Evolutionary conservation across 2,888 invertebrate genomes (phyloP).

Genomic region (Ochropacha duplaris): DNA sequence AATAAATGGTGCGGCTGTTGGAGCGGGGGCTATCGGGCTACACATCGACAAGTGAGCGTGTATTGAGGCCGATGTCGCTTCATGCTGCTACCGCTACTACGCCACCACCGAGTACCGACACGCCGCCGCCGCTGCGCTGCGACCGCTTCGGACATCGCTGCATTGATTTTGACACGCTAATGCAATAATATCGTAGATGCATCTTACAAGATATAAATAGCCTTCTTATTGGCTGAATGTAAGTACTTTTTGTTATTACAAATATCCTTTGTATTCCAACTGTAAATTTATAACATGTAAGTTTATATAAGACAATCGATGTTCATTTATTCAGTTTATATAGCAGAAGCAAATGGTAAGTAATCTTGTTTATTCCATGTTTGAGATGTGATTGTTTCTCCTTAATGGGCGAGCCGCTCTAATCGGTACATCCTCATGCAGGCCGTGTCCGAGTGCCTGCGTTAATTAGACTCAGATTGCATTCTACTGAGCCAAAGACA

Average conservation of each 20-base stretch:
- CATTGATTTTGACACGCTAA: slow-evolving; percentile 46
- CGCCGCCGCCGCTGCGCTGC: slow-evolving; percentile 9
- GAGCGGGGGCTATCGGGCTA: slow-evolving; percentile 66
- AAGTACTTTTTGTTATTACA: too few relatives aligned
- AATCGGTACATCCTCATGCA: slow-evolving; percentile 75
- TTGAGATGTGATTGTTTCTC: slow-evolving; percentile 78
- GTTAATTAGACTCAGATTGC: slow-evolving; percentile 76
- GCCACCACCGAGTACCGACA: slow-evolving; percentile 7
- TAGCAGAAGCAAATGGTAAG: slow-evolving; percentile 34
- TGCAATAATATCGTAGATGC: slow-evolving; percentile 32
- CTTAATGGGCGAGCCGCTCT: slow-evolving; percentile 70
- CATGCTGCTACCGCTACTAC: slow-evolving; percentile 28
- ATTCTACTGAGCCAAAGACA: slow-evolving; percentile 59
- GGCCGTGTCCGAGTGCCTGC: slow-evolving; percentile 59
- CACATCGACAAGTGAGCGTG: slow-evolving; percentile 67
- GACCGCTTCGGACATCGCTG: slow-evolving; percentile 28
- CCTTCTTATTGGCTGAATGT: too few relatives aligned
- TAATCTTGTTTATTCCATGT: slow-evolving; percentile 70
- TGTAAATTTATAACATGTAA: too few relatives aligned
- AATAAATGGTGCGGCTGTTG: slow-evolving; percentile 72
- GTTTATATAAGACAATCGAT: background rate
- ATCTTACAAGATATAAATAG: slow-evolving; percentile 1
- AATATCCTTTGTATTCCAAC: too few relatives aligned
- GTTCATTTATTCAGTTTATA: background rate
- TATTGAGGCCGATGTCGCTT: slow-evolving; percentile 40